Evolutionary conservation across 2,113 vertebrate species (phyloP).

Genomic region (Pterocles orientalis): DNA sequence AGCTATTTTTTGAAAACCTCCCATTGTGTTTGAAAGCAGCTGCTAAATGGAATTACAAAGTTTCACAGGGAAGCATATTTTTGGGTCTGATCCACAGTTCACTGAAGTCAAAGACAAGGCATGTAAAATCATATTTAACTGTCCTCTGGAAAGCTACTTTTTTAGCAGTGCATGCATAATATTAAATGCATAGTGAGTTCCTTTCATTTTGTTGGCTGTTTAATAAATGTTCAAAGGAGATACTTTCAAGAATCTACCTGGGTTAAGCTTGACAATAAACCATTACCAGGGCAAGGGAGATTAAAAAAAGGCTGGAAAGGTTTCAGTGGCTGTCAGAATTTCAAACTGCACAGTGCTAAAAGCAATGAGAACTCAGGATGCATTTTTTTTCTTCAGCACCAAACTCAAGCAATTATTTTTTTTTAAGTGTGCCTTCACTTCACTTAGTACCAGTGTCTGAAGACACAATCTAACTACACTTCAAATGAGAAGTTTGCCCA

Average conservation of each 20-base stretch:
- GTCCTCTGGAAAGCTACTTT: neutral
- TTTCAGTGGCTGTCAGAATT: neutral
- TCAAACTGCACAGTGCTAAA: neutral
- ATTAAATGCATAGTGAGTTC: neutral
- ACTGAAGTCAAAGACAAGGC: neutral
- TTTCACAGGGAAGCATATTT: neutral
- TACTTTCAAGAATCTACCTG: neutral
- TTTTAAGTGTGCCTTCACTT: neutral
- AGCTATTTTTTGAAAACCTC: slow-evolving; percentile 48
- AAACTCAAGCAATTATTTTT: neutral
- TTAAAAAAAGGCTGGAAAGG: neutral
- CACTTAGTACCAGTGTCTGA: neutral
- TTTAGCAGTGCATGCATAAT: neutral
- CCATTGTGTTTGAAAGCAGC: slow-evolving; percentile 33
- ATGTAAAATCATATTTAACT: neutral
- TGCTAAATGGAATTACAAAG: slow-evolving; percentile 22
- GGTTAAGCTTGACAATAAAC: neutral
- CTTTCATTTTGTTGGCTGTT: neutral
- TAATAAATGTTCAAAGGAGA: neutral
- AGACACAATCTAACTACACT: neutral
- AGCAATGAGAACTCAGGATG: neutral
- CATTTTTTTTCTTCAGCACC: neutral
- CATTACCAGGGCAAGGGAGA: neutral
- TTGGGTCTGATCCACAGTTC: neutral
- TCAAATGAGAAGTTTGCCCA: neutral